phyloP scores from a whole-genome alignment of 2,888 invertebrate genomes.

The Sepiola atlantica region DNA sequence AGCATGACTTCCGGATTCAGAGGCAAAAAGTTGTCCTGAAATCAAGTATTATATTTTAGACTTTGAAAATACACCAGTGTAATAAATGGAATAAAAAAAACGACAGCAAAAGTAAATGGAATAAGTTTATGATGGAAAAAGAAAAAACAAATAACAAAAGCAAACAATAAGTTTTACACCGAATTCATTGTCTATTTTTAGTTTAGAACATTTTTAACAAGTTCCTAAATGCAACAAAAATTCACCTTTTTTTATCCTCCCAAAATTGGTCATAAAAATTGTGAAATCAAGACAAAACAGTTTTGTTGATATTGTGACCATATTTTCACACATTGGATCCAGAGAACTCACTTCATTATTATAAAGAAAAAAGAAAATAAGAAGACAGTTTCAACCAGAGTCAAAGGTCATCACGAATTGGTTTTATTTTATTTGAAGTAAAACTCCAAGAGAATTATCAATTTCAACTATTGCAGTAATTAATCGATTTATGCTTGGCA shows the following conservation, averaged over 20 bases:
- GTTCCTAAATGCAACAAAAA: background rate
- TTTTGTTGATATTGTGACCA: background rate
- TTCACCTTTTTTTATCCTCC: background rate
- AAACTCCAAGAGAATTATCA: background rate
- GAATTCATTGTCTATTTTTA: background rate
- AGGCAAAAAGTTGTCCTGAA: no score
- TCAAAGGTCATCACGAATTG: background rate
- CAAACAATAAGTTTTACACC: background rate
- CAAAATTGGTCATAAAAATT: constrained; percentile 10
- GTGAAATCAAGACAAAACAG: constrained; percentile 11
- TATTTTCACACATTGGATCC: background rate
- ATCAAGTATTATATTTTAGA: no score
- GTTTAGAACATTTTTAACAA: background rate
- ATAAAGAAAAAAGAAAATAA: background rate
- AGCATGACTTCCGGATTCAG: no score
- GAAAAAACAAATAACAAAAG: background rate
- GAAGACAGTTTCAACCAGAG: background rate
- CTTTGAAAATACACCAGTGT: no score
- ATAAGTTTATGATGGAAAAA: background rate
- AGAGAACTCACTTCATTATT: background rate
- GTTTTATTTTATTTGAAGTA: background rate
- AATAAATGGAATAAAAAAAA: background rate
- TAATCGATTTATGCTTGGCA: no score
- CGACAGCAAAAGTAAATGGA: background rate
- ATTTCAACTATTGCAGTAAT: background rate